A percentile compares a stretch with the other conserved stretches of the same genome.
Evolutionary conservation across 2,888 invertebrate genomes (phyloP).

Genomic region (Oxystoma pomonae): DNA sequence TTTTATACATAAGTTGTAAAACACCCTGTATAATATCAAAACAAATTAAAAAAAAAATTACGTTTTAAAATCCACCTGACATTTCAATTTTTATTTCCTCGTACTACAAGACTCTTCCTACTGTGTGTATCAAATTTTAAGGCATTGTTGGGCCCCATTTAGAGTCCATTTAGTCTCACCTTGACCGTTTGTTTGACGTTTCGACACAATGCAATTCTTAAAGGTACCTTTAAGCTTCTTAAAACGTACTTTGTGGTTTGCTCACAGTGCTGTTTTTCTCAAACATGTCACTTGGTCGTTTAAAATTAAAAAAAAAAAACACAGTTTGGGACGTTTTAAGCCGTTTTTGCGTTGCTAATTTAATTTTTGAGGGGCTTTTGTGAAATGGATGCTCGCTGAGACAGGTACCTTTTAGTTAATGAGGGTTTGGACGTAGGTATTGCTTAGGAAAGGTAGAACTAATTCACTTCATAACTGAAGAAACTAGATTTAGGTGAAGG

Average conservation of each 20-base stretch:
- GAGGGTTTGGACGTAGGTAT: no score
- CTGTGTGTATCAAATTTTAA: background rate
- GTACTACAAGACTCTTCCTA: background rate
- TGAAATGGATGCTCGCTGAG: no score
- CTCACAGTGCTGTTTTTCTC: background rate
- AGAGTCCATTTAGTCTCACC: background rate
- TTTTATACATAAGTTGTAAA: no score
- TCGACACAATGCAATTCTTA: background rate
- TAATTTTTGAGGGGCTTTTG: background rate
- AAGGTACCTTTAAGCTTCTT: background rate
- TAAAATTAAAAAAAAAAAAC: background rate
- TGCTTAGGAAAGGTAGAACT: no score
- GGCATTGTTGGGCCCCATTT: background rate
- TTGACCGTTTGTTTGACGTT: background rate
- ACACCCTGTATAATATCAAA: no score
- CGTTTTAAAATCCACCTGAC: constrained; percentile 2
- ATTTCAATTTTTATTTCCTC: background rate
- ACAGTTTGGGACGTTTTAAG: background rate
- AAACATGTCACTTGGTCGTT: background rate
- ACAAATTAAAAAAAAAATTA: background rate
- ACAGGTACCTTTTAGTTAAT: no score
- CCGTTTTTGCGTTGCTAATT: background rate
- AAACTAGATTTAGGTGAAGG: no score
- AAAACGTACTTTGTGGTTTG: background rate
- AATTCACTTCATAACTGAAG: no score